Base-by-base conservation (phyloP, 2,888 invertebrate species). In the Philereme vetulata region DNA sequence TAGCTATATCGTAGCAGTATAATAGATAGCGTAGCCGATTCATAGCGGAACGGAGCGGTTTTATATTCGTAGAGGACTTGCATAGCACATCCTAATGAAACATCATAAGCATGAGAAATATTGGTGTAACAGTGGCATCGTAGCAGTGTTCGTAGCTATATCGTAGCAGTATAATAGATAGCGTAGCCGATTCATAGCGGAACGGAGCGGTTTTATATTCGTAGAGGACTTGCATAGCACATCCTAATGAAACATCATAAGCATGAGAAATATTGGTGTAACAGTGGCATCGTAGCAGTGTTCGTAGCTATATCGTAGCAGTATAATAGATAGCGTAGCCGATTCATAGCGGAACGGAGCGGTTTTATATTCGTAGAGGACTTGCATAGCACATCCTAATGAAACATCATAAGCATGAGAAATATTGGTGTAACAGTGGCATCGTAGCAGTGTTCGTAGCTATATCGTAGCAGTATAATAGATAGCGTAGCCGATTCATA, bases 251-350 rank as follows among this genome's bases (percentile, higher is more conserved):
- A 21, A n/a, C 7, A 43, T 32, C 46, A 38, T 44, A 45, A 21
- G 9, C 6, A 9, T 32, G n/a, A 6, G 45, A 36, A 40, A 33
- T 8, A 33, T 6, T 11, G 5, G 5, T 10, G 43, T 43, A 43
- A 11, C 11, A 4, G 4, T 33, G 21, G 21, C 21, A 5, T 38
- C 52, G 38, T 44, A 52, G 45, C 21, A 21, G 36, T 11, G 11
- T 5, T 10, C 36, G 11, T 43, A 43, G 11, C 11, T 11, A 3
- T 10, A 5, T 0, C 38, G 46, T 45, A n/a, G n/a, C n/a, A n/a
- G n/a, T n/a, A n/a, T n/a, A n/a, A n/a, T n/a, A n/a, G n/a, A n/a
- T 11, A 32, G 10, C 53, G 38, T 46, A 46, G 46, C 40, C 35
- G 35, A 6, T 21, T 21, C 21, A 21, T 21, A 21, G 21, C 21